Conservation (phyloP, 2,797 vertebrate genomes). For the Gambelia wislizenii region DNA sequence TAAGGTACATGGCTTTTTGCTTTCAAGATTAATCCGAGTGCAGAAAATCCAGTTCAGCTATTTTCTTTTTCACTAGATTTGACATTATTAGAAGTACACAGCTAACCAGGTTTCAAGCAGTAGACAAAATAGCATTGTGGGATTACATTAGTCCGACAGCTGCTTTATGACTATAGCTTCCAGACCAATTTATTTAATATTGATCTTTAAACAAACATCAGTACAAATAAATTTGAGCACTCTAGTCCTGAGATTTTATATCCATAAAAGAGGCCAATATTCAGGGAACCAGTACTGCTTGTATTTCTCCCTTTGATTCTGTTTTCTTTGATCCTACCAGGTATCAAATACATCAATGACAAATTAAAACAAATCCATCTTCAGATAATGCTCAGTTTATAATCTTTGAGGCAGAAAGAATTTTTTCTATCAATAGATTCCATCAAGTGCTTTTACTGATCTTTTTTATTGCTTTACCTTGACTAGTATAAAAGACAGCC, state of each 20-base stretch:
- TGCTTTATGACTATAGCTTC: constrained; percentile 89
- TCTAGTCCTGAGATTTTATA: constrained; percentile 83
- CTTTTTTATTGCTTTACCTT: constrained; percentile 77
- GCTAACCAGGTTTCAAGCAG: constrained; percentile 87
- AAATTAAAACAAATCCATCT: constrained; percentile 87
- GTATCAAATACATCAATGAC: constrained; percentile 86
- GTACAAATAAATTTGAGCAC: constrained; percentile 88
- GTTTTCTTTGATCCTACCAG: constrained; percentile 85
- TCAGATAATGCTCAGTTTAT: constrained; percentile 82
- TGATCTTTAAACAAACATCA: constrained; percentile 92
- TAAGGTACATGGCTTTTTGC: constrained; percentile 9
- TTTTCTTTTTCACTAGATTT: constrained; percentile 80
- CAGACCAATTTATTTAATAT: constrained; percentile 92
- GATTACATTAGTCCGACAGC: constrained; percentile 88
- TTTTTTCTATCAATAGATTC: constrained; percentile 85
- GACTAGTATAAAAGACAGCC: constrained; percentile 70
- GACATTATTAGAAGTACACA: constrained; percentile 82
- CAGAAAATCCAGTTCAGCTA: constrained; percentile 80
- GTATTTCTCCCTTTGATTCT: constrained; percentile 83
- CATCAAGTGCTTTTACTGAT: constrained; percentile 80
- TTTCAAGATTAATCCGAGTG: constrained; percentile 67
- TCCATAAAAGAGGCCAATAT: constrained; percentile 82
- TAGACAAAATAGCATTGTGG: constrained; percentile 89
- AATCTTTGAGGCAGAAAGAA: constrained; percentile 82
- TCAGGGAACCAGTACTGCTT: constrained; percentile 81